Conservation (phyloP, 2,797 vertebrate genomes). For the Siniperca scherzeri region DNA sequence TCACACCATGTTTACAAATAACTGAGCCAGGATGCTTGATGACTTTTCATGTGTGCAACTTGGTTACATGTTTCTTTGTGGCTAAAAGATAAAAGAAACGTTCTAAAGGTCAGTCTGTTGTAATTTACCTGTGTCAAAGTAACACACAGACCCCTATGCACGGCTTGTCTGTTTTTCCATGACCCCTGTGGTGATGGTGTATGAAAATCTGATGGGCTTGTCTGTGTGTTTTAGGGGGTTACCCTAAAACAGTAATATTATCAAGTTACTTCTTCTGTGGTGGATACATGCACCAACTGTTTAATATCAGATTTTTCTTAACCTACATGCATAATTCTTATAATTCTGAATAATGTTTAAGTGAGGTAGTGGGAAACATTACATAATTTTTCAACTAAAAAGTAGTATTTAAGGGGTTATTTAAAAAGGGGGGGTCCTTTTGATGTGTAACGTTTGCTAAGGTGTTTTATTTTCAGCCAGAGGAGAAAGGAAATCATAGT, state of each 20-base stretch:
- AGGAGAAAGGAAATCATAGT: neutral
- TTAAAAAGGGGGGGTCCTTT: fast-evolving
- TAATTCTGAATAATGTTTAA: neutral
- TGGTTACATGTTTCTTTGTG: neutral
- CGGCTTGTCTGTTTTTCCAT: neutral
- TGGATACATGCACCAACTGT: neutral
- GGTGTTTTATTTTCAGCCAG: neutral
- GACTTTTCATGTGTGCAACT: neutral
- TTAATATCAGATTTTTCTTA: neutral
- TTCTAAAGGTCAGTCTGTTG: conserved; percentile 16
- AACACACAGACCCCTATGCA: neutral
- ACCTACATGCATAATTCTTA: neutral
- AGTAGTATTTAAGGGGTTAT: neutral
- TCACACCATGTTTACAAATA: neutral
- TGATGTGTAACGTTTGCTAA: fast-evolving
- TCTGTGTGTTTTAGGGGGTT: neutral
- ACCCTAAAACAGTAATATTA: too few relatives aligned
- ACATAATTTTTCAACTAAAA: neutral
- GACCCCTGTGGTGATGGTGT: conserved; percentile 5
- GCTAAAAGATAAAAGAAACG: neutral
- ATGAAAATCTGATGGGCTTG: conserved; percentile 23
- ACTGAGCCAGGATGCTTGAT: neutral
- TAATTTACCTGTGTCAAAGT: conserved; percentile 13
- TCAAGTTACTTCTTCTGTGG: neutral
- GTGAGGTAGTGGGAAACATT: neutral